phyloP scores from a whole-genome alignment of 1,140 invertebrate species.

The Drosophila ercepeae region DNA sequence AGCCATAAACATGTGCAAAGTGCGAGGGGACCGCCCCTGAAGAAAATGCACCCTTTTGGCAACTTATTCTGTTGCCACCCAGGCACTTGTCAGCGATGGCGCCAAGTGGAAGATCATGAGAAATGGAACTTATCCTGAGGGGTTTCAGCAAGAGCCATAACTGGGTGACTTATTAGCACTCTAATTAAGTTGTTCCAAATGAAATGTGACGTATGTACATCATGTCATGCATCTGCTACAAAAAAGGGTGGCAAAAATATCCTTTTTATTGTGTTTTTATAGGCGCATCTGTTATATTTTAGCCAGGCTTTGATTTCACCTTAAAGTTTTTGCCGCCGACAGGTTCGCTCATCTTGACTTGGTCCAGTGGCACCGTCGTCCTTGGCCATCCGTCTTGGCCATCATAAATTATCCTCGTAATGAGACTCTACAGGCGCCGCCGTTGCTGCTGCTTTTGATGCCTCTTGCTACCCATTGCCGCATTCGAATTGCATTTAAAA shows the following conservation, averaged over 20 bases:
- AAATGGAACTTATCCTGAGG: constrained; percentile 9
- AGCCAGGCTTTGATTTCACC: constrained; percentile 27
- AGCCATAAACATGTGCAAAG: constrained; percentile 48
- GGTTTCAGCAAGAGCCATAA: constrained; percentile 36
- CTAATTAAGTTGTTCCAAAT: constrained; percentile 78
- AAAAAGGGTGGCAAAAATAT: background rate
- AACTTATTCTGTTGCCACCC: constrained; percentile 57
- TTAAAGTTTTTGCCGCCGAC: constrained; percentile 20
- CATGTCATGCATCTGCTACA: constrained; percentile 42
- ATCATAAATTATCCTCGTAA: constrained; percentile 77
- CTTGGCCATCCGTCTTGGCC: constrained; percentile 62
- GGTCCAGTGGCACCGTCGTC: constrained; percentile 49
- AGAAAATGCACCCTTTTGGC: background rate
- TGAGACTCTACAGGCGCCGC: constrained; percentile 74
- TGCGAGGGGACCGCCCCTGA: constrained; percentile 8
- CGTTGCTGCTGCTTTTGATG: constrained; percentile 12
- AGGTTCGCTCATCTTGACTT: constrained; percentile 29
- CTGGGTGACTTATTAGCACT: constrained; percentile 66
- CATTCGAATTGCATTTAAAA: constrained; percentile 80
- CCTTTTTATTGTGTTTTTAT: background rate
- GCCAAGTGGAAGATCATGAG: constrained; percentile 52
- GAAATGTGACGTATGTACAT: constrained; percentile 65
- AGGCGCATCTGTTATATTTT: background rate
- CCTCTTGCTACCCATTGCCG: constrained; percentile 50
- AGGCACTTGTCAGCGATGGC: constrained; percentile 75